Evolutionary conservation across 2,797 vertebrate species (phyloP).

Genomic region (Falco rusticolus): DNA sequence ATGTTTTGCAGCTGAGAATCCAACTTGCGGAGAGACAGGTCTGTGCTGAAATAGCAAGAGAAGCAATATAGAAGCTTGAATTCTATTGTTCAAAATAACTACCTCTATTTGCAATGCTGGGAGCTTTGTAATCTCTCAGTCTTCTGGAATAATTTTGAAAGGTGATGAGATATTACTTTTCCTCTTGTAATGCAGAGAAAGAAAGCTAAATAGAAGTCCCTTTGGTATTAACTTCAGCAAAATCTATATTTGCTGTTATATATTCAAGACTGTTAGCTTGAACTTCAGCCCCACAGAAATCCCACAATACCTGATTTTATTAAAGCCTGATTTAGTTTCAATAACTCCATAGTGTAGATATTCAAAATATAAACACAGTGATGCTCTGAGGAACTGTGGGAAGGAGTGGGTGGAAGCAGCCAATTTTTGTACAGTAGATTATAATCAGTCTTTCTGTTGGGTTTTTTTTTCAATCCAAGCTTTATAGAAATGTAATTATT

Average conservation of each 20-base stretch:
- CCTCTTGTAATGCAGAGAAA: background rate
- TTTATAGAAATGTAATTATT: background rate
- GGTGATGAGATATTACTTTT: constrained; percentile 1
- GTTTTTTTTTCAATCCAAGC: background rate
- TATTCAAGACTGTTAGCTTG: background rate
- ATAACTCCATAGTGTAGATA: background rate
- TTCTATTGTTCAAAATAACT: background rate
- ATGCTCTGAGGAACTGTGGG: background rate
- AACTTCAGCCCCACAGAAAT: constrained; percentile 10
- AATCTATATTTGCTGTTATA: background rate
- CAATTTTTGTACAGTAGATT: background rate
- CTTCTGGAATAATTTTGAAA: background rate
- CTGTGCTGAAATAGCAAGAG: background rate
- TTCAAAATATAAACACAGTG: background rate
- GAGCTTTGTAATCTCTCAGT: background rate
- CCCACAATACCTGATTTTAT: background rate
- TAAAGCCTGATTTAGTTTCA: constrained; percentile 24
- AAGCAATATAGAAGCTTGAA: background rate
- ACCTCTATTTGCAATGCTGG: background rate
- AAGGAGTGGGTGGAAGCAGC: background rate
- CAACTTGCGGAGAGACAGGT: background rate
- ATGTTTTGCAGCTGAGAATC: background rate
- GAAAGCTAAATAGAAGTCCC: background rate
- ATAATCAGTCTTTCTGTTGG: background rate
- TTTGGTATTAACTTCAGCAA: background rate